phyloP scores from a whole-genome alignment of 2,888 invertebrate species.

The Polymixis lichenea region DNA sequence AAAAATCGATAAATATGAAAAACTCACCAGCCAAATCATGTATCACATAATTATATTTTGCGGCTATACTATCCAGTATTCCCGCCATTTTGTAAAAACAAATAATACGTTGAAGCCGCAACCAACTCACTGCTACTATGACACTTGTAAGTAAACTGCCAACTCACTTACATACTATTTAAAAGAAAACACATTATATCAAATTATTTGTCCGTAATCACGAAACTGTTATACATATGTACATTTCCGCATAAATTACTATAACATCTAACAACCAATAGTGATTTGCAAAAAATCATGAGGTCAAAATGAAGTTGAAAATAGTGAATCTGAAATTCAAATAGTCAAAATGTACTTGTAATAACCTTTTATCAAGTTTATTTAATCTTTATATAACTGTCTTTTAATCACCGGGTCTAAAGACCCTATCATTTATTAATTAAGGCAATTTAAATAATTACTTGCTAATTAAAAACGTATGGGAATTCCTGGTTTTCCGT shows the following conservation, averaged over 20 bases:
- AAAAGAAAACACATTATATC: slow-evolving; percentile 28
- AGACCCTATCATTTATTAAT: slow-evolving; percentile 4
- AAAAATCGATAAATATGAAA: not conserved
- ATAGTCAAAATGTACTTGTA: not conserved
- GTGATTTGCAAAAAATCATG: slow-evolving; percentile 27
- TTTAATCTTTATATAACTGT: slow-evolving; percentile 3
- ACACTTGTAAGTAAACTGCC: slow-evolving; percentile 15
- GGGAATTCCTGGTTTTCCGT: slow-evolving; percentile 20
- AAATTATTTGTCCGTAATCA: not conserved
- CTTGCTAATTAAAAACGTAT: slow-evolving; percentile 16
- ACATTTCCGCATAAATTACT: not conserved
- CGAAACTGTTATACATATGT: too few relatives aligned
- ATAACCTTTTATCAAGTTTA: not conserved
- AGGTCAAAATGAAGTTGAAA: not conserved
- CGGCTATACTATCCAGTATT: slow-evolving; percentile 54
- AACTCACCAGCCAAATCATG: slow-evolving; percentile 73
- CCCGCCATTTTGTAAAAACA: slow-evolving; percentile 57
- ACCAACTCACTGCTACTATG: not conserved
- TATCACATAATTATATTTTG: slow-evolving; percentile 68
- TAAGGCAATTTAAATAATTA: slow-evolving; percentile 12
- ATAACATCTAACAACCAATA: not conserved
- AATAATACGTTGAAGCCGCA: slow-evolving; percentile 6
- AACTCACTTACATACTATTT: slow-evolving; percentile 21
- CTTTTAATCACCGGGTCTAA: slow-evolving; percentile 8
- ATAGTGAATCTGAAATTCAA: slow-evolving; percentile 2